Conservation (phyloP, 92 coral and sea anemone species). For the Plumapathes pennacea region DNA sequence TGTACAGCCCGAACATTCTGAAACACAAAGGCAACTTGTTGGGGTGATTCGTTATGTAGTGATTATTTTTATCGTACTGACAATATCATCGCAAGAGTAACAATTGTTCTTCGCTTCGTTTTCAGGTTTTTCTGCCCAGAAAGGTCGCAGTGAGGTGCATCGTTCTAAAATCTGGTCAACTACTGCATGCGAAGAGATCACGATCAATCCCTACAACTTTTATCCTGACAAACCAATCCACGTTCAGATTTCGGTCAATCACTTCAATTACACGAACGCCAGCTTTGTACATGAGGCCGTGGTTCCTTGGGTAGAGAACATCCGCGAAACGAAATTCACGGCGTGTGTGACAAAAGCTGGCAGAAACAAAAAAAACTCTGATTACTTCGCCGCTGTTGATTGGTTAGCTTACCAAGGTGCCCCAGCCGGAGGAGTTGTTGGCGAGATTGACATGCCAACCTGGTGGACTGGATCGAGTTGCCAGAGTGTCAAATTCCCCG, state of each 20-base stretch:
- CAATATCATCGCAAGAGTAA: too few relatives aligned
- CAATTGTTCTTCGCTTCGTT: background rate
- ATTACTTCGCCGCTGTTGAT: conserved; percentile 24
- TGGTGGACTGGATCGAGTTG: conserved; percentile 63
- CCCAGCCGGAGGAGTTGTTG: conserved; percentile 56
- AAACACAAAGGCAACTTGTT: too few relatives aligned
- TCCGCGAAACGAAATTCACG: conserved; percentile 16
- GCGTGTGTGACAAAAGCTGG: conserved; percentile 40
- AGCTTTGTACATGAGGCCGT: conserved; percentile 44
- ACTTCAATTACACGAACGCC: conserved; percentile 22
- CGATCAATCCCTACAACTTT: conserved; percentile 36
- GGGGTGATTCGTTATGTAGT: too few relatives aligned
- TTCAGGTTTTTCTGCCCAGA: conserved; percentile 34
- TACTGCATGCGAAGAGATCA: conserved; percentile 22
- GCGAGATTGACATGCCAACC: conserved; percentile 26
- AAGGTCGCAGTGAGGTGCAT: conserved; percentile 29
- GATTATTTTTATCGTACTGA: too few relatives aligned
- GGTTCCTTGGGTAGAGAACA: conserved; percentile 39
- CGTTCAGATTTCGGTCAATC: conserved; percentile 55
- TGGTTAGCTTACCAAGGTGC: conserved; percentile 57
- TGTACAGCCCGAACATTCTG: too few relatives aligned
- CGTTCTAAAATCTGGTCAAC: conserved; percentile 7
- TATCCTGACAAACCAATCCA: conserved; percentile 67
- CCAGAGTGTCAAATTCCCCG: conserved; percentile 9
- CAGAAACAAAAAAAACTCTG: conserved; percentile 11